Conservation (phyloP, 2,888 invertebrate species). For the Meghimatium bilineatum region DNA sequence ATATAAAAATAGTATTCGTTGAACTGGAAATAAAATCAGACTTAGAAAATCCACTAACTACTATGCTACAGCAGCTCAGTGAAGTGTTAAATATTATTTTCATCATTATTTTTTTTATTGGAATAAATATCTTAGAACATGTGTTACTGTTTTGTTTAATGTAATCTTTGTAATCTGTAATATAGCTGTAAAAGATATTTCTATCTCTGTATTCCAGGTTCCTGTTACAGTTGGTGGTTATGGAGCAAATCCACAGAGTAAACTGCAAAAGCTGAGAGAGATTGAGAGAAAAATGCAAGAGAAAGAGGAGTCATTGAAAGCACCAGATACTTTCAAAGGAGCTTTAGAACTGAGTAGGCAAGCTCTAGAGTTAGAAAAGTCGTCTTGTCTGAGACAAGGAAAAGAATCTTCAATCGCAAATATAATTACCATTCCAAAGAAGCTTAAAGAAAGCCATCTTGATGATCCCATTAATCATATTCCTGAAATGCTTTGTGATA, state of each 20-base stretch:
- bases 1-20: too few relatives aligned
- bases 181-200: neutral
- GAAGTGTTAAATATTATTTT: too few relatives aligned
- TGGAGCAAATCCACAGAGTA: constrained; percentile 51
- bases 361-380: constrained; percentile 70
- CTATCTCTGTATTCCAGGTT: neutral
- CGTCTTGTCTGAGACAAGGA: constrained; percentile 53
- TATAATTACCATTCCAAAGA: constrained; percentile 56
- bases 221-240: constrained; percentile 23
- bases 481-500: constrained; percentile 60
- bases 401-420: constrained; percentile 55
- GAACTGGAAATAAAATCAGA: too few relatives aligned
- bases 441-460: constrained; percentile 46
- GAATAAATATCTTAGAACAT: too few relatives aligned
- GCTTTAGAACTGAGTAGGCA: constrained; percentile 60
- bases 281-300: constrained; percentile 68
- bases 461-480: constrained; percentile 68
- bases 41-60: too few relatives aligned
- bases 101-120: too few relatives aligned
- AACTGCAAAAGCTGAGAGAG: constrained; percentile 56
- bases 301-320: constrained; percentile 56
- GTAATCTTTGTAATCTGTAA: too few relatives aligned
- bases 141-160: too few relatives aligned
- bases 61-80: too few relatives aligned
- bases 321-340: constrained; percentile 63